Evolutionary conservation across 2,113 vertebrate species (phyloP).

Genomic region (Sylvietta virens): DNA sequence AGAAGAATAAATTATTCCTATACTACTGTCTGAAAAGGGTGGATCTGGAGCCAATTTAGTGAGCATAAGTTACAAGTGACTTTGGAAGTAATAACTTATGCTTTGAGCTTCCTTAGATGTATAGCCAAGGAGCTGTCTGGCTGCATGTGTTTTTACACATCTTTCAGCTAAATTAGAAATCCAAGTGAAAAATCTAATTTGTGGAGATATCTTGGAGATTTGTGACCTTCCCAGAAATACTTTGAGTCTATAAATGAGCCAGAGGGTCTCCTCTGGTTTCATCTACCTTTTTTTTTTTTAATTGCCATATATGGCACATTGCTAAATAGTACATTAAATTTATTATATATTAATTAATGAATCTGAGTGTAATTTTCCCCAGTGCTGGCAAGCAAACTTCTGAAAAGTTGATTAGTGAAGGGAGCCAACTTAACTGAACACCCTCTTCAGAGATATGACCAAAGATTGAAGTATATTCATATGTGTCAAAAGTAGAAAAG

Average conservation of each 20-base stretch:
- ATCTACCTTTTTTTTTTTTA: neutral
- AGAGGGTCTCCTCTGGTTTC: neutral
- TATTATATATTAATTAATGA: neutral
- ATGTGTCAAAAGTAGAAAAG: neutral
- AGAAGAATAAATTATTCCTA: conserved; percentile 62
- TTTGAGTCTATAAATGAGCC: neutral
- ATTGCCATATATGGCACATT: neutral
- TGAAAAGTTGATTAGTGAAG: neutral
- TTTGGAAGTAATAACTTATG: conserved; percentile 49
- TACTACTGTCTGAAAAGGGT: conserved; percentile 39
- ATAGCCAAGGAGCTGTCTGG: conserved; percentile 24
- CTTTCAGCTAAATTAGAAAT: conserved; percentile 41
- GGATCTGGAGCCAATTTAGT: conserved; percentile 63
- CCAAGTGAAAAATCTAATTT: conserved; percentile 7
- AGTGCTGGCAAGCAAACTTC: neutral
- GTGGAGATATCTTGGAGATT: neutral
- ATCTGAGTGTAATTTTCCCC: neutral
- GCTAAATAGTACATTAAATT: neutral
- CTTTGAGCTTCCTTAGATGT: conserved; percentile 22
- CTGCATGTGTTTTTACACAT: conserved; percentile 34
- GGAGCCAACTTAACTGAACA: neutral
- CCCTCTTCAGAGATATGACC: neutral
- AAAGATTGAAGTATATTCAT: neutral
- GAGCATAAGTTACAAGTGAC: conserved; percentile 50
- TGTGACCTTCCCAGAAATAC: neutral